Base-by-base conservation (phyloP, 2,113 vertebrate species). In the Puntigrus tetrazona region DNA sequence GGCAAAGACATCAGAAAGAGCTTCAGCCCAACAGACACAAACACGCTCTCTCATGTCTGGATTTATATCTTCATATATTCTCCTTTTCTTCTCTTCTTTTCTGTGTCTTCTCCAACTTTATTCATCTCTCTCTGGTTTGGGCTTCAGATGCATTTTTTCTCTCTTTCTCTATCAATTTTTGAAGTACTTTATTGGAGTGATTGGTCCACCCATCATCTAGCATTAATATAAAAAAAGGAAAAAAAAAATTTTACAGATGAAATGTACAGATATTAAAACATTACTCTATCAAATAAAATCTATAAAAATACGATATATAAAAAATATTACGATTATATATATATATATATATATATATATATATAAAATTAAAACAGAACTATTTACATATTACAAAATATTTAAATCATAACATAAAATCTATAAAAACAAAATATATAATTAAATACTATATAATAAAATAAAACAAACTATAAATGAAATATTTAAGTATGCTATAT, bases 51-150 rank as follows among this genome's bases (percentile, higher is more conserved):
- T 65, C 83, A 73, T 65, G n/a, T n/a, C n/a, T n/a, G n/a, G n/a
- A n/a, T n/a, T n/a, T n/a, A 70, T 73, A 67, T 65, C 73, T 82
- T 79, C 65, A 85, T 85, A 67, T 83, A 80, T 83, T 85, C 75
- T 29, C 22, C 50, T 22, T 65, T 13, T 83, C 55, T n/a, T 5
- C 67, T 57, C 57, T 45, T 84, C 72, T 73, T 82, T 59, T 45
- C 43, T 73, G 55, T 72, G 22, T 16, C 16, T 16, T 52, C 70
- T 85, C 16, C 7, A 87, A 47, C 50, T 38, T 29, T 34, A 69
- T 82, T 82, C 61, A 77, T 87, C 82, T 80, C 77, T 59, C 43
- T 84, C 82, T 43, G 80, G 27, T 25, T 22, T 41, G 29, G 70
- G 20, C 75, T 78, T 83, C 65, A 86, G 63, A 83, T 57, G 25